These are phyloP conservation scores for Mesocentrotus franciscanus DNA, from an alignment of 53 echinoderm and acorn worm species.

Conservation along the genomic window DNA sequence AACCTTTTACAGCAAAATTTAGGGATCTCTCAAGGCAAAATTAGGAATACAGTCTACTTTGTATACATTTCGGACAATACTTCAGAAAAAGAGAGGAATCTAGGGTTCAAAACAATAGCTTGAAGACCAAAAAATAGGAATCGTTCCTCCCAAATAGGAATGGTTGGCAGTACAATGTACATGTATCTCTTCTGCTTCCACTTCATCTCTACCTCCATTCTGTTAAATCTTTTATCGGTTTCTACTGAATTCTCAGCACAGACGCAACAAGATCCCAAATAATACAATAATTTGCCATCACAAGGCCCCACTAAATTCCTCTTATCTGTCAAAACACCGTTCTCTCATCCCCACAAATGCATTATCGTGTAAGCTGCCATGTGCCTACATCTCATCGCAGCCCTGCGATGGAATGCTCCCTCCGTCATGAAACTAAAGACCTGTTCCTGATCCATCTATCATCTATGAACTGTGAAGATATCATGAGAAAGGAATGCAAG, in stretches of 20 bases:
- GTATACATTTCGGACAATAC: too few species aligned
- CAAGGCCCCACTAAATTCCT: constrained; percentile 36
- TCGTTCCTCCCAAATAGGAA: too few species aligned
- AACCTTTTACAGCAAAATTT: too few species aligned
- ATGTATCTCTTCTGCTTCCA: not conserved
- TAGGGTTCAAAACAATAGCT: too few species aligned
- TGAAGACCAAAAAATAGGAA: too few species aligned
- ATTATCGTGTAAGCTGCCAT: constrained; percentile 22
- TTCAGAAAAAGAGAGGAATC: too few species aligned
- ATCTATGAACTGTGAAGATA: constrained; percentile 49
- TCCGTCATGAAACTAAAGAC: constrained; percentile 55
- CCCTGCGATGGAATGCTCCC: constrained; percentile 24
- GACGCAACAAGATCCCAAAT: constrained; percentile 25
- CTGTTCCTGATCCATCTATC: constrained; percentile 61
- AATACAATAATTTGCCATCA: constrained; percentile 60
- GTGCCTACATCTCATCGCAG: constrained; percentile 48
- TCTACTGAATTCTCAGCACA: not conserved
- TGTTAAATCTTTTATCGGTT: not conserved
- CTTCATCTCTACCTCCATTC: not conserved
- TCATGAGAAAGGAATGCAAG: constrained; percentile 48
- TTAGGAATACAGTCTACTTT: too few species aligned
- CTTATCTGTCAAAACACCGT: constrained; percentile 32
- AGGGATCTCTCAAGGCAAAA: too few species aligned
- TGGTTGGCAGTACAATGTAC: too few species aligned
- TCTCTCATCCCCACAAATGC: constrained; percentile 47